Evolutionary conservation across 2,888 invertebrate genomes (phyloP).

Genomic region (Yponomeuta cagnagella): DNA sequence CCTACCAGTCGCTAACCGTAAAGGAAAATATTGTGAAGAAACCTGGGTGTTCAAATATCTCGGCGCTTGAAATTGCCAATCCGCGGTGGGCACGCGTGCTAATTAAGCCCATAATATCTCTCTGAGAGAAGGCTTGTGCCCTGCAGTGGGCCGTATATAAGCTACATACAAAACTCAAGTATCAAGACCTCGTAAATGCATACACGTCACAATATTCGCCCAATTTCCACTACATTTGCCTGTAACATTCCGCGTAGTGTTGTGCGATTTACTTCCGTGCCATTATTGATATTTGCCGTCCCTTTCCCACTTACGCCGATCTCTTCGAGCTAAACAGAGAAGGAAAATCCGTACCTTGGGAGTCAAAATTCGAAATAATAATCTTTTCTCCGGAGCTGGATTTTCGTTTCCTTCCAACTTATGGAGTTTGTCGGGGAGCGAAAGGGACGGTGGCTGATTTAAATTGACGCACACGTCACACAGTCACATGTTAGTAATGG

Average conservation of each 20-base stretch:
- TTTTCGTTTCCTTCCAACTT: background rate
- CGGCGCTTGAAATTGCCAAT: no score
- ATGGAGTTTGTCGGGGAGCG: constrained; percentile 19
- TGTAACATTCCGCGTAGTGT: constrained; percentile 14
- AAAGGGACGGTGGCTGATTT: constrained; percentile 41
- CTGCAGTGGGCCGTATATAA: no score
- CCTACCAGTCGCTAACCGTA: no score
- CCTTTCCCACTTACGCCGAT: background rate
- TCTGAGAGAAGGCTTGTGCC: no score
- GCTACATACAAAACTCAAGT: background rate
- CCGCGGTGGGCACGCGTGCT: no score
- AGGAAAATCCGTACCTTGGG: background rate
- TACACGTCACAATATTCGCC: constrained; percentile 15
- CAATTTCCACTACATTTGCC: constrained; percentile 18
- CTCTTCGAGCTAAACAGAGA: background rate
- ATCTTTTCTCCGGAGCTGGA: background rate
- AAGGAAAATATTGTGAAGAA: no score
- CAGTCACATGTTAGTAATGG: constrained; percentile 69
- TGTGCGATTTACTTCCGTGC: constrained; percentile 7
- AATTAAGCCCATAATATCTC: no score
- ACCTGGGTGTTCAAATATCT: no score
- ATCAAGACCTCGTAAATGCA: background rate
- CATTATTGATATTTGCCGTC: constrained; percentile 6
- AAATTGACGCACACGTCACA: constrained; percentile 52
- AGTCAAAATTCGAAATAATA: background rate